Conservation (phyloP, 2,797 vertebrate species). For the Danio jaintianensis region DNA sequence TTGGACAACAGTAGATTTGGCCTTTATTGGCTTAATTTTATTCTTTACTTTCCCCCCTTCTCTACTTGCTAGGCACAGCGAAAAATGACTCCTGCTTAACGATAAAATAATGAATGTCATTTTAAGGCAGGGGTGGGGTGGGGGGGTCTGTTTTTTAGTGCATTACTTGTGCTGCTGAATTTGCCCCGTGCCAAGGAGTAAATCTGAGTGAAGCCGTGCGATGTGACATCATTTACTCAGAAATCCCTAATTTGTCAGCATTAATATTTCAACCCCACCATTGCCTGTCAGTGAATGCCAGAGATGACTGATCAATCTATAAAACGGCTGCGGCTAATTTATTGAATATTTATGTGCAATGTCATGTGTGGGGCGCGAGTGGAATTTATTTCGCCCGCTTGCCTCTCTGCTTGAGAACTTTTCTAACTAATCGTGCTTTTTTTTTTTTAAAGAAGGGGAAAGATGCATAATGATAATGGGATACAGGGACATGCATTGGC, state of each 20-base stretch:
- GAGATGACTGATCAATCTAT: conserved; percentile 99
- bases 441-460: conserved; percentile 46
- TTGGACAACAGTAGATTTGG: conserved; percentile 57
- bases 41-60: neutral
- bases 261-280: conserved; percentile 98
- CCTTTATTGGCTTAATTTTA: conserved; percentile 61
- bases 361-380: conserved; percentile 91
- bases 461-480: conserved; percentile 62
- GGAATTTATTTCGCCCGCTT: conserved; percentile 88
- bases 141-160: conserved; percentile 61
- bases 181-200: conserved; percentile 88
- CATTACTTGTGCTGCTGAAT: conserved; percentile 74
- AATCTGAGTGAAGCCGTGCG: conserved; percentile 97
- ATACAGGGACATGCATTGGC: conserved; percentile 22
- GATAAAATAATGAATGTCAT: conserved; percentile 81
- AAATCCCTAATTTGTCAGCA: conserved; percentile 99
- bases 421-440: conserved; percentile 75
- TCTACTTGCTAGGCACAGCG: conserved; percentile 49
- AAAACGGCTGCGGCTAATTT: conserved; percentile 96
- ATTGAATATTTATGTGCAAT: conserved; percentile 99
- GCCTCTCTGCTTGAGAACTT: conserved; percentile 83
- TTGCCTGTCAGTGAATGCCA: conserved; percentile 96
- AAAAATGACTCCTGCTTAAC: conserved; percentile 76
- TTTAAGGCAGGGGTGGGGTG: conserved; percentile 67
- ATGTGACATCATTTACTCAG: conserved; percentile 99